These are phyloP conservation scores for Clarias laeviceps DNA, from an alignment of 2,797 vertebrate species.

Conservation along the genomic window DNA sequence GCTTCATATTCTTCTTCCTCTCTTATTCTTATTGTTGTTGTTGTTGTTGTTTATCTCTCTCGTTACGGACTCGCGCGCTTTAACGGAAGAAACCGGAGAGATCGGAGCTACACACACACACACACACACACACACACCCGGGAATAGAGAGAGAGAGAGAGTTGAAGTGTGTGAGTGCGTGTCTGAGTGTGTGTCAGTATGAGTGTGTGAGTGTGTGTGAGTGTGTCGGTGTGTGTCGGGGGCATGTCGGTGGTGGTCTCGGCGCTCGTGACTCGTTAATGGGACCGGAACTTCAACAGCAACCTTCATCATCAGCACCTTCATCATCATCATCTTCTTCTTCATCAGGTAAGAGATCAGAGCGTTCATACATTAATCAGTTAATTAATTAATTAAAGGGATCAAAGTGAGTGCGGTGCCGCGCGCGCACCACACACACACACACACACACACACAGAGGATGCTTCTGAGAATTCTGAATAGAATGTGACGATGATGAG, in stretches of 20 bases:
- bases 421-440: not conserved
- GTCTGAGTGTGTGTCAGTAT: not conserved
- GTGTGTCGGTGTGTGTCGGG: slow-evolving; percentile 9
- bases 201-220: not conserved
- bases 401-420: not conserved
- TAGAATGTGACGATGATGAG: too few species aligned
- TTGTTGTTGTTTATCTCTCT: not conserved
- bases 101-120: not conserved
- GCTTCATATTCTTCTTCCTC: not conserved
- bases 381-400: not conserved
- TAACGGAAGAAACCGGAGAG: not conserved
- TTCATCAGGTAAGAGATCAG: not conserved
- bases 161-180: not conserved
- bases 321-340: not conserved
- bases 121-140: not conserved
- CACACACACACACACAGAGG: too few species aligned
- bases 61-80: slow-evolving; percentile 6
- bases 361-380: not conserved
- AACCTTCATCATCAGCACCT: not conserved
- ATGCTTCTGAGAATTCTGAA: not conserved
- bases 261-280: slow-evolving; percentile 24
- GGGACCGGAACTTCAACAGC: slow-evolving; percentile 17
- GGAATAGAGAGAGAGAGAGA: not conserved
- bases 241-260: slow-evolving; percentile 27
- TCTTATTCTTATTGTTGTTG: too few species aligned